Evolutionary conservation across 2,888 invertebrate genomes (phyloP).

Genomic region (Microplitis manilae): DNA sequence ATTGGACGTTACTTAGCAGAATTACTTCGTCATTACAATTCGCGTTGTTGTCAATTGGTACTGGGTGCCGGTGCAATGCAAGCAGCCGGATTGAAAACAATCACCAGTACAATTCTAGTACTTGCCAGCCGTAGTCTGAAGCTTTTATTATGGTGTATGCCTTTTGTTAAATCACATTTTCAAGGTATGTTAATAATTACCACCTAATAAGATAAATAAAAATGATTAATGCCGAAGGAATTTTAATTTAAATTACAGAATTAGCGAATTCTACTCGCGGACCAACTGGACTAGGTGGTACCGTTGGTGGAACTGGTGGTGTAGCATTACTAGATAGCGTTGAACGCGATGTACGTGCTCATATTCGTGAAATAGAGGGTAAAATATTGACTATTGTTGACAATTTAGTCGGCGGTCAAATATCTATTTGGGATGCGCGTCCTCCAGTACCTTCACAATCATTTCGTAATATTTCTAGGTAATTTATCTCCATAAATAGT

Average conservation of each 20-base stretch:
- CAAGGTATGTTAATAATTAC: constrained; percentile 68
- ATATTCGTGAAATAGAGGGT: constrained; percentile 92
- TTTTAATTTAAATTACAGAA: constrained; percentile 50
- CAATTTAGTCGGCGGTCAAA: constrained; percentile 85
- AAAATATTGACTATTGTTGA: constrained; percentile 94
- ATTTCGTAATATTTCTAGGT: constrained; percentile 87
- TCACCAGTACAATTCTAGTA: constrained; percentile 94
- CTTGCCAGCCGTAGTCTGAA: constrained; percentile 88
- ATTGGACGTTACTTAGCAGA: constrained; percentile 91
- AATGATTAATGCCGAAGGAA: background rate
- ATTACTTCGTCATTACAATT: constrained; percentile 88
- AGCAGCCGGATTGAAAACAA: constrained; percentile 93
- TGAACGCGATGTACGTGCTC: constrained; percentile 87
- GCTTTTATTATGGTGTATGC: constrained; percentile 85
- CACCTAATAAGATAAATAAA: background rate
- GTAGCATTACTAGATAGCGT: constrained; percentile 76
- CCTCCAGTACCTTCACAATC: constrained; percentile 95
- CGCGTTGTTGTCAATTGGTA: constrained; percentile 92
- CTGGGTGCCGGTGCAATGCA: constrained; percentile 97
- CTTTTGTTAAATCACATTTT: constrained; percentile 81
- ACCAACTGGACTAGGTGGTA: constrained; percentile 49
- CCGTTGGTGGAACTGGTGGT: constrained; percentile 64
- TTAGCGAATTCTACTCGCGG: constrained; percentile 64
- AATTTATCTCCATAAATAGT: constrained; percentile 32
- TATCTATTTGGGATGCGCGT: constrained; percentile 92